A percentile compares a stretch with the other conserved stretches of the same genome.
Conservation (phyloP, 1,140 invertebrate species). For the Melitaea cinxia region DNA sequence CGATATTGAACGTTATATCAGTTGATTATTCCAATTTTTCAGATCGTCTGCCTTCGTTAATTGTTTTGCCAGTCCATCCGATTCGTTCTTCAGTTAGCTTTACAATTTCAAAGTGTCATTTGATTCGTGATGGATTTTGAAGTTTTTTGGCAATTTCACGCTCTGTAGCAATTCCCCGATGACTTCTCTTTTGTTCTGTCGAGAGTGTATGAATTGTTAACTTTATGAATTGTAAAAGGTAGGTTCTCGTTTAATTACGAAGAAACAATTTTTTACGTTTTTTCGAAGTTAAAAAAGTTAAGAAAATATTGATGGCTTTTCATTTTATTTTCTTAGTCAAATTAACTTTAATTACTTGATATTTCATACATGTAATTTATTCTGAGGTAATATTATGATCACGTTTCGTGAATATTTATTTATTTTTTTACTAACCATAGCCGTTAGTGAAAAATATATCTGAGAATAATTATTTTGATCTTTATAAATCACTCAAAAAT, state of each 20-base stretch:
- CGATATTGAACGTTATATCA: slow-evolving; percentile 62
- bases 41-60: slow-evolving; percentile 66
- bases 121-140: slow-evolving; percentile 79
- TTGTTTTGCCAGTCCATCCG: slow-evolving; percentile 75
- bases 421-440: too few relatives aligned
- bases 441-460: too few relatives aligned
- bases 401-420: too few relatives aligned
- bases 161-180: slow-evolving; percentile 63
- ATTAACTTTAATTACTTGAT: too few relatives aligned
- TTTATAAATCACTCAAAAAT: too few relatives aligned
- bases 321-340: too few relatives aligned
- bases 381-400: too few relatives aligned
- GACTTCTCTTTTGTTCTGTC: slow-evolving; percentile 67
- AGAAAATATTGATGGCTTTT: too few relatives aligned
- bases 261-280: too few relatives aligned
- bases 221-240: slow-evolving; percentile 21
- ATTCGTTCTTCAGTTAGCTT: slow-evolving; percentile 77
- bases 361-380: too few relatives aligned
- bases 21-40: slow-evolving; percentile 78
- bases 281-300: too few relatives aligned
- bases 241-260: not conserved
- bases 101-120: slow-evolving; percentile 80
- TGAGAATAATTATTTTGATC: too few relatives aligned
- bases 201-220: slow-evolving; percentile 45
- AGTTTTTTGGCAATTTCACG: slow-evolving; percentile 79